Conservation (phyloP, 1,140 invertebrate species). For the Saxidomus purpurata region DNA sequence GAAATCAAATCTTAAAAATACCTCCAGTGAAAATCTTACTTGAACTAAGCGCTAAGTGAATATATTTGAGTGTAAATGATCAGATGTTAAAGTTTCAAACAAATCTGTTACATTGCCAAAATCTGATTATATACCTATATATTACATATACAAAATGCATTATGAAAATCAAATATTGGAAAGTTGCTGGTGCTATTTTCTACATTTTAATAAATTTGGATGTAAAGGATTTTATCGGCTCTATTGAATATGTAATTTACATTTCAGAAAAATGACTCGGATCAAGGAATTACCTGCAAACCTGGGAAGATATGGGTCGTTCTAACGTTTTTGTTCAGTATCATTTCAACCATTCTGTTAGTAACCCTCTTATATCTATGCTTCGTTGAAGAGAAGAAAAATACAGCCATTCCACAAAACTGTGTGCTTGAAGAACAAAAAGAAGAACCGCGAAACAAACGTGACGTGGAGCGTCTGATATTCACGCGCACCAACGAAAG, state of each 20-base stretch:
- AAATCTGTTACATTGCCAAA: too few species aligned
- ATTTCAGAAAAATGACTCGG: slow-evolving; percentile 19
- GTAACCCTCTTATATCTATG: slow-evolving; percentile 6
- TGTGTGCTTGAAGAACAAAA: neutral
- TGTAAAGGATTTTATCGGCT: too few species aligned
- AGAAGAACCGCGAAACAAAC: slow-evolving; percentile 1
- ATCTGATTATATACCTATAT: too few species aligned
- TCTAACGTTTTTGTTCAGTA: slow-evolving; percentile 3
- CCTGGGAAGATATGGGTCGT: slow-evolving; percentile 1
- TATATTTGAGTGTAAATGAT: too few species aligned
- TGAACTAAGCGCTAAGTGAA: too few species aligned
- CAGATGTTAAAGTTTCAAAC: too few species aligned
- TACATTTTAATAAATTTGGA: too few species aligned
- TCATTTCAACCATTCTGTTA: slow-evolving; percentile 22
- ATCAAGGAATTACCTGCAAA: neutral
- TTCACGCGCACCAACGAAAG: slow-evolving; percentile 56
- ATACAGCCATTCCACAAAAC: neutral
- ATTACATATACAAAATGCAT: too few species aligned
- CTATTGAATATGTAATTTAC: neutral
- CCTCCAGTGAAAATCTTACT: too few species aligned
- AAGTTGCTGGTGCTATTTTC: too few species aligned
- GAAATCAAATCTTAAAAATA: too few species aligned
- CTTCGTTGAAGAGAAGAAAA: neutral
- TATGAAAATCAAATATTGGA: too few species aligned
- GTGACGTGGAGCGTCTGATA: neutral